These are phyloP conservation scores for Trichosurus vulpecula DNA, from an alignment of 2,797 vertebrate genomes.

Conservation along the genomic window DNA sequence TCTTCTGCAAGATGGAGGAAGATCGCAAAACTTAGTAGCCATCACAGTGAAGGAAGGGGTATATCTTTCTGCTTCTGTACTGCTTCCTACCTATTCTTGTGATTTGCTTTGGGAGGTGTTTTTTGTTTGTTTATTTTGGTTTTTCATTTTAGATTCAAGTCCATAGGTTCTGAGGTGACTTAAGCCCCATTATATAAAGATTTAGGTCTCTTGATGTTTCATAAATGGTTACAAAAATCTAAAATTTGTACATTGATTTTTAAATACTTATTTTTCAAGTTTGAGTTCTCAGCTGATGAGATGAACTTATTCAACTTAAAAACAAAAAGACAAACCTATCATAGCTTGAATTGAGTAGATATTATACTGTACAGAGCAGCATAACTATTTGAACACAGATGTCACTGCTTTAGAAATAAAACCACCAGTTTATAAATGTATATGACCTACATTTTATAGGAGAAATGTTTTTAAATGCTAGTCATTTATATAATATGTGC, in stretches of 20 bases:
- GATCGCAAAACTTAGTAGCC: slow-evolving; percentile 82
- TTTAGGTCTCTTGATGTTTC: slow-evolving; percentile 81
- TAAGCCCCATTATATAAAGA: slow-evolving; percentile 80
- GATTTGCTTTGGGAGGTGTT: slow-evolving; percentile 71
- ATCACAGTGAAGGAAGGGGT: slow-evolving; percentile 82
- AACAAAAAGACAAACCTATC: slow-evolving; percentile 82
- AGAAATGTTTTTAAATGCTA: slow-evolving; percentile 89
- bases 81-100: slow-evolving; percentile 78
- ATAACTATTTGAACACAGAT: slow-evolving; percentile 84
- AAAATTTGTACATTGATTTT: slow-evolving; percentile 80
- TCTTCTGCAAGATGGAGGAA: slow-evolving; percentile 83
- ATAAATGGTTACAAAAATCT: slow-evolving; percentile 80
- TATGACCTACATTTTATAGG: slow-evolving; percentile 88
- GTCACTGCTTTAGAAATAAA: slow-evolving; percentile 84
- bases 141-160: slow-evolving; percentile 77
- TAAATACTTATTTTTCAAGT: slow-evolving; percentile 82
- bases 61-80: slow-evolving; percentile 81
- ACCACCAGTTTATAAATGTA: slow-evolving; percentile 86
- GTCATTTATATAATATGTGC: slow-evolving; percentile 89
- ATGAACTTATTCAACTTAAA: slow-evolving; percentile 84
- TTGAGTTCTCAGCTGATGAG: slow-evolving; percentile 80
- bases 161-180: slow-evolving; percentile 80
- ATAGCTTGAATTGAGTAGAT: slow-evolving; percentile 84
- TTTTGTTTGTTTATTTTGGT: slow-evolving; percentile 63
- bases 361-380: slow-evolving; percentile 84